A percentile compares a stretch with the other conserved stretches of the same genome.
phyloP scores from a whole-genome alignment of 2,797 vertebrate genomes.

The Lindbergichthys nudifrons region DNA sequence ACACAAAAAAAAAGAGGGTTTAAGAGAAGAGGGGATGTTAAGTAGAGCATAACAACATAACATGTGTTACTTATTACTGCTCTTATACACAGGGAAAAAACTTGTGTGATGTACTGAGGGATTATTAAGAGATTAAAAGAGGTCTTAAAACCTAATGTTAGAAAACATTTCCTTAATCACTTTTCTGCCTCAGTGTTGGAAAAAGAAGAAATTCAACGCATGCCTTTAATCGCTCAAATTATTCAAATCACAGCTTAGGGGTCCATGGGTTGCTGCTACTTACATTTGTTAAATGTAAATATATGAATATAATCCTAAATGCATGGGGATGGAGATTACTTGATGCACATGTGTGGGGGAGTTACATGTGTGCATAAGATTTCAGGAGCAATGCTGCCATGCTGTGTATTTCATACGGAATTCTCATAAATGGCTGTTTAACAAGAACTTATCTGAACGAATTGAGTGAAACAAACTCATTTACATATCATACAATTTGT shows the following conservation, averaged over 20 bases:
- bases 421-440: not conserved
- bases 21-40: not conserved
- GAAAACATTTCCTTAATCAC: constrained; percentile 33
- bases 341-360: constrained; percentile 23
- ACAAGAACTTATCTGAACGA: not conserved
- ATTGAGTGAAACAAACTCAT: too few species aligned
- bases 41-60: not conserved
- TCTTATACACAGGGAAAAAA: not conserved
- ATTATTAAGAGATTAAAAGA: constrained; percentile 35
- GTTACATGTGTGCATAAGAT: not conserved
- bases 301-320: constrained; percentile 34
- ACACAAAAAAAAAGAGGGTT: not conserved
- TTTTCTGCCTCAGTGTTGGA: constrained; percentile 5
- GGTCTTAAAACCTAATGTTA: constrained; percentile 45
- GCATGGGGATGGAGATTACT: constrained; percentile 5
- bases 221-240: constrained; percentile 23
- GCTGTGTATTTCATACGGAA: not conserved
- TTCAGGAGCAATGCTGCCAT: not conserved
- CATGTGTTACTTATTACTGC: constrained; percentile 13
- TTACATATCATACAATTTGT: not conserved
- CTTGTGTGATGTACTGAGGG: constrained; percentile 19
- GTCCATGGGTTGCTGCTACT: constrained; percentile 1
- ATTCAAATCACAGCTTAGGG: constrained; percentile 30
- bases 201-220: constrained; percentile 36
- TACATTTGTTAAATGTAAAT: constrained; percentile 15